Conservation (phyloP, 2,113 vertebrate species). For the Solenodon paradoxus region DNA sequence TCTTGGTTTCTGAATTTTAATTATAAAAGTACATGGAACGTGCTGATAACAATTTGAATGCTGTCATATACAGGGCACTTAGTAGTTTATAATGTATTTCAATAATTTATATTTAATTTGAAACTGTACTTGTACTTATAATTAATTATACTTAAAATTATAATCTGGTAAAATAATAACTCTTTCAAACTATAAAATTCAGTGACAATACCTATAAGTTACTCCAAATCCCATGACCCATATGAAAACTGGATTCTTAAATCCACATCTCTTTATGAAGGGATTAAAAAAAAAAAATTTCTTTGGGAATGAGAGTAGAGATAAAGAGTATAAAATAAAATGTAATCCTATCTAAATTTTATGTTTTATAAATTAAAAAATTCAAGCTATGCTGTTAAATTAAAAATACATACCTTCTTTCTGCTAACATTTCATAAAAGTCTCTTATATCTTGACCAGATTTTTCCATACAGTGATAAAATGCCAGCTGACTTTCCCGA, state of each 20-base stretch:
- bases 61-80: not conserved
- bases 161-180: not conserved
- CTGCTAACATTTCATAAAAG: slow-evolving; percentile 95
- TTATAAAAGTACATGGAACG: not conserved
- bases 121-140: not conserved
- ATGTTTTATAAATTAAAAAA: not conserved
- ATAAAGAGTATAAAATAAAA: slow-evolving; percentile 15
- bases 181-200: not conserved
- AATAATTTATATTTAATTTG: not conserved
- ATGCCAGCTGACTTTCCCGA: slow-evolving; percentile 97
- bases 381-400: not conserved
- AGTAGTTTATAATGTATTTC: not conserved
- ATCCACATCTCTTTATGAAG: not conserved
- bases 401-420: slow-evolving; percentile 89
- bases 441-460: slow-evolving; percentile 98
- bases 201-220: not conserved
- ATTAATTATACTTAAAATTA: not conserved
- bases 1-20: no score
- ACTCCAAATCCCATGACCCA: not conserved
- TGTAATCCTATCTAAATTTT: not conserved
- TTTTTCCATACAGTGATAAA: slow-evolving; percentile 99
- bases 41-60: not conserved
- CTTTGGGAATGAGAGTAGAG: not conserved
- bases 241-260: slow-evolving; percentile 18
- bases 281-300: not conserved